A percentile compares a stretch with the other conserved stretches of the same genome.
Evolutionary conservation across 2,888 invertebrate genomes (phyloP).

Genomic region (Stenodera caucasica): DNA sequence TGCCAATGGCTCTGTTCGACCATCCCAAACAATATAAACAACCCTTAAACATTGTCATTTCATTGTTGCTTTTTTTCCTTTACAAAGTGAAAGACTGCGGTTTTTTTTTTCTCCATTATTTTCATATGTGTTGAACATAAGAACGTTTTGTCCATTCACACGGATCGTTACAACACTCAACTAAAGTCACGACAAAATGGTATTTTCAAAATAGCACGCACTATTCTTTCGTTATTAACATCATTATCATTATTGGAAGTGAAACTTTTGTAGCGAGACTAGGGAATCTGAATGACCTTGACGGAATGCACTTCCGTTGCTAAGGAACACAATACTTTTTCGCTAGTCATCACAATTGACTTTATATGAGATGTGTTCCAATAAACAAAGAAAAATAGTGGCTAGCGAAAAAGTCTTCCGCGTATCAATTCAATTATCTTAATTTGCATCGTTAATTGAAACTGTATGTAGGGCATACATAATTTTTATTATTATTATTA

Average conservation of each 20-base stretch:
- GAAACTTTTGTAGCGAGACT: no score
- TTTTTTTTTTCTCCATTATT: constrained; percentile 28
- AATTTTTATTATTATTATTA: constrained; percentile 17
- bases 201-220: no score
- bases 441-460: constrained; percentile 21
- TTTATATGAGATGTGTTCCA: no score
- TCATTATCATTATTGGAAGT: no score
- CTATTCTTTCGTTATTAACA: no score
- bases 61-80: constrained; percentile 23
- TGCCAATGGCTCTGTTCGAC: constrained; percentile 35
- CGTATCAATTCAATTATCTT: constrained; percentile 20
- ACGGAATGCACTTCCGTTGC: no score
- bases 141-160: constrained; percentile 37
- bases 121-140: background rate
- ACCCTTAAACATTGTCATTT: constrained; percentile 47
- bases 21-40: constrained; percentile 43
- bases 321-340: no score
- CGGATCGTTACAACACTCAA: constrained; percentile 34
- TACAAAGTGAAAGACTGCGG: constrained; percentile 24
- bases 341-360: no score
- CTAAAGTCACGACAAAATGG: no score
- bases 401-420: no score
- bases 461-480: constrained; percentile 19
- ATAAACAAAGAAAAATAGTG: no score
- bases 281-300: no score